phyloP scores from a whole-genome alignment of 2,888 invertebrate species.

The Tetramorium bicarinatum region DNA sequence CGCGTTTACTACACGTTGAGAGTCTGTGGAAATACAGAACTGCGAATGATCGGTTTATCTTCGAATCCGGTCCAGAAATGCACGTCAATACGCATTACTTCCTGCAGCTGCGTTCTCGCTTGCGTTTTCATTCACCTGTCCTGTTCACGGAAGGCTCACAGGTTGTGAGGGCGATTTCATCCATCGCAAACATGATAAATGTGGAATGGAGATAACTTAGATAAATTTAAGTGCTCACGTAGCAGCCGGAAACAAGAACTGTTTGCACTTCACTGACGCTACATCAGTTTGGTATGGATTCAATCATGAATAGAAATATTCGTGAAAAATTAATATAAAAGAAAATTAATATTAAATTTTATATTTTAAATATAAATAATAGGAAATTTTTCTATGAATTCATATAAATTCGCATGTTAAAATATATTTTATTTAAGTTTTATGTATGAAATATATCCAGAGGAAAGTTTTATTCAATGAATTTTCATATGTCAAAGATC shows the following conservation, averaged over 20 bases:
- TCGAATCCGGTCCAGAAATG: not conserved
- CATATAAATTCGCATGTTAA: not conserved
- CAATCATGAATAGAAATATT: not conserved
- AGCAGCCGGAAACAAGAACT: not conserved
- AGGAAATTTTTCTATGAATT: not conserved
- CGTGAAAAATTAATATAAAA: not conserved
- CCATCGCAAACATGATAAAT: constrained; percentile 8
- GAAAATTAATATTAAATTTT: not conserved
- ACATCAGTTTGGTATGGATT: not conserved
- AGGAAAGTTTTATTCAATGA: not conserved
- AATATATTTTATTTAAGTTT: not conserved
- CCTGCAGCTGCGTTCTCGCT: constrained; percentile 14
- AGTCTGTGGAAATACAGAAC: not conserved
- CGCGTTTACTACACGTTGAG: not conserved
- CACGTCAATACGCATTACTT: not conserved
- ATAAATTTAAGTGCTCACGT: constrained; percentile 31
- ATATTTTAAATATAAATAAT: not conserved
- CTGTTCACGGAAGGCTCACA: not conserved
- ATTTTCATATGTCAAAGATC: not conserved
- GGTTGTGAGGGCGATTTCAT: constrained; percentile 5
- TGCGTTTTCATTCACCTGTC: constrained; percentile 32
- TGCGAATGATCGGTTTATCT: constrained; percentile 19
- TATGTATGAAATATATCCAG: not conserved
- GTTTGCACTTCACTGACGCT: not conserved
- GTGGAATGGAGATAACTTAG: constrained; percentile 22